A percentile compares a stretch with the other conserved stretches of the same genome.
These are phyloP conservation scores for Euzetes globulus DNA, from an alignment of 2,888 invertebrate genomes.

Conservation along the genomic window DNA sequence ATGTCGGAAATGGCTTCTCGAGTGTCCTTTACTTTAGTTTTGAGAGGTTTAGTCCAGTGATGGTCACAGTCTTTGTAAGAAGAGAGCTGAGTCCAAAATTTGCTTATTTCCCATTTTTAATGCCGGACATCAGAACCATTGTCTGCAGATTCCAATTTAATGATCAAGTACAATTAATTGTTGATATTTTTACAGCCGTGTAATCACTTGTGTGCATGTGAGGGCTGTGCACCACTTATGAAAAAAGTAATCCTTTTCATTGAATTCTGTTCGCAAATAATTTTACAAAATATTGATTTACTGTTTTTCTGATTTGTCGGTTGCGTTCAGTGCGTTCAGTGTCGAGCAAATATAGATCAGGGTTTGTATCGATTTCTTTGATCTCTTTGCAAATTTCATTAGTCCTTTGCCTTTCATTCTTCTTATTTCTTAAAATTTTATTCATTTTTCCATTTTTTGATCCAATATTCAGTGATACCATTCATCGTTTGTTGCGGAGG, in stretches of 20 bases:
- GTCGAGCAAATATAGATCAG: slow-evolving; percentile 74
- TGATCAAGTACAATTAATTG: too few relatives aligned
- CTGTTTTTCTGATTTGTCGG: background rate
- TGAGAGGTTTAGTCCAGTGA: too few relatives aligned
- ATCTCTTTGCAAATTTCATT: background rate
- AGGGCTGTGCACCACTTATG: slow-evolving; percentile 77
- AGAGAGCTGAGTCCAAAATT: too few relatives aligned
- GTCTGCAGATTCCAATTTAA: too few relatives aligned
- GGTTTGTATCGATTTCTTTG: slow-evolving; percentile 22
- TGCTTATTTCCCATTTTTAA: too few relatives aligned
- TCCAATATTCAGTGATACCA: slow-evolving; percentile 45
- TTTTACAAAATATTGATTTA: background rate
- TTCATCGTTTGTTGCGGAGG: slow-evolving; percentile 57
- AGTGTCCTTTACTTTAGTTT: too few relatives aligned
- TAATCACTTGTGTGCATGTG: slow-evolving; percentile 88
- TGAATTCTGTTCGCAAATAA: background rate
- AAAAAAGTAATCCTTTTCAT: slow-evolving; percentile 58
- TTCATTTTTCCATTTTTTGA: background rate
- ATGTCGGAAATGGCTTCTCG: background rate
- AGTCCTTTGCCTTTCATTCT: background rate
- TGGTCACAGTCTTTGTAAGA: too few relatives aligned
- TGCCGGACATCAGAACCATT: too few relatives aligned
- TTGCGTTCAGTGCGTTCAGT: slow-evolving; percentile 65
- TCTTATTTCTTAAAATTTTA: background rate
- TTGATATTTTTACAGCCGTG: slow-evolving; percentile 57